phyloP scores from a whole-genome alignment of 1,140 invertebrate species.

The Vanessa atalanta region DNA sequence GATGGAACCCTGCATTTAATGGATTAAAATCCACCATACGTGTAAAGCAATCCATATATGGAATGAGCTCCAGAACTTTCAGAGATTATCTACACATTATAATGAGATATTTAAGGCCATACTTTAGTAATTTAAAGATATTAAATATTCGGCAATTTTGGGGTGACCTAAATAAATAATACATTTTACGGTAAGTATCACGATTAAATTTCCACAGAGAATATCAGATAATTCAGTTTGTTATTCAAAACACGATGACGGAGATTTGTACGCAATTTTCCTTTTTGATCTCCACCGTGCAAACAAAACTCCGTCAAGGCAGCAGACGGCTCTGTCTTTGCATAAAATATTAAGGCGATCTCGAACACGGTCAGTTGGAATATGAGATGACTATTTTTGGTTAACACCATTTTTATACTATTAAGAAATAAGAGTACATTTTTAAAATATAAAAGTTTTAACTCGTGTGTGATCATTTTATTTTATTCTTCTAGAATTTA shows the following conservation, averaged over 20 bases:
- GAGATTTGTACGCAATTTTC: slow-evolving; percentile 70
- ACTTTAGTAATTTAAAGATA: not conserved
- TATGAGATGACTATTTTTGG: slow-evolving; percentile 11
- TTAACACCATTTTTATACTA: not conserved
- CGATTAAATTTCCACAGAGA: slow-evolving; percentile 32
- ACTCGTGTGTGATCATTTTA: not conserved
- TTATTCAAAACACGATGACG: slow-evolving; percentile 63
- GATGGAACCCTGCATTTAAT: too few relatives aligned
- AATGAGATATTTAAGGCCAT: not conserved
- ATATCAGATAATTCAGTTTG: slow-evolving; percentile 64
- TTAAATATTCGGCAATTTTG: not conserved
- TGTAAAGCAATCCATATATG: too few relatives aligned
- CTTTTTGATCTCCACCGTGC: slow-evolving; percentile 72
- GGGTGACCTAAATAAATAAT: slow-evolving; percentile 8
- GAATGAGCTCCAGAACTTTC: too few relatives aligned
- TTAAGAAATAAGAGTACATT: too few relatives aligned
- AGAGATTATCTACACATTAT: too few relatives aligned
- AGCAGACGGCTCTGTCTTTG: slow-evolving; percentile 60
- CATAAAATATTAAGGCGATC: slow-evolving; percentile 69
- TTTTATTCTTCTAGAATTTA: too few relatives aligned
- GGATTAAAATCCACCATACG: too few relatives aligned
- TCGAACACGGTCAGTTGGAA: slow-evolving; percentile 23
- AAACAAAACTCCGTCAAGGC: slow-evolving; percentile 66
- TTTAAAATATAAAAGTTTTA: too few relatives aligned
- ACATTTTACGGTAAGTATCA: slow-evolving; percentile 26